Percentiles rank a stretch among this genome's conserved stretches.
These are phyloP conservation scores for Rhinichthys osculus DNA, from an alignment of 2,797 vertebrate genomes.

Conservation along the genomic window DNA sequence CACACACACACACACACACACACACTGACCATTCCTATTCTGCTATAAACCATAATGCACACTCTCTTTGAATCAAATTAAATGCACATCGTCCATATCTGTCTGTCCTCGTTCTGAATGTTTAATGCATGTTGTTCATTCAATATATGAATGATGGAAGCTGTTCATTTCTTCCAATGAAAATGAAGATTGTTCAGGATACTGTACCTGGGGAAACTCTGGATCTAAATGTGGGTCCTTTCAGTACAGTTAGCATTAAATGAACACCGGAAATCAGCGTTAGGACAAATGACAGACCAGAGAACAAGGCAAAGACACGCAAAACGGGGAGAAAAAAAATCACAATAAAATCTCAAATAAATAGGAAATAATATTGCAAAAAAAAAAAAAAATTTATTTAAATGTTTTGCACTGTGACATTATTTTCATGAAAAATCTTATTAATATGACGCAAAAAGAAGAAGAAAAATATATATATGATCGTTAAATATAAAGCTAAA, in stretches of 20 bases:
- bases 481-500: neutral
- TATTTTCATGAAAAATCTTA: neutral
- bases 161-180: no score
- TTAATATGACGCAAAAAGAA: no score
- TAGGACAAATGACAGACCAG: conserved; percentile 40
- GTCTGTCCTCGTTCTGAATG: neutral
- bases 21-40: conserved; percentile 65
- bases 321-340: neutral
- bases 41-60: conserved; percentile 49
- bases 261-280: conserved; percentile 59
- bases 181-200: neutral
- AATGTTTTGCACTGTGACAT: neutral
- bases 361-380: neutral
- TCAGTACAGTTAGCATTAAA: conserved; percentile 61
- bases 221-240: conserved; percentile 59
- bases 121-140: neutral
- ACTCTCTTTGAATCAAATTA: conserved; percentile 63
- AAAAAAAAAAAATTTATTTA: rapidly evolving
- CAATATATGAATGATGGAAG: neutral
- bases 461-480: neutral
- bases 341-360: neutral
- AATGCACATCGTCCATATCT: neutral
- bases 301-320: neutral
- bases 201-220: conserved; percentile 59
- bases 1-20: conserved; percentile 49